A percentile compares a stretch with the other conserved stretches of the same genome.
Evolutionary conservation across 2,797 vertebrate genomes (phyloP).

Genomic region (Ispidina picta): DNA sequence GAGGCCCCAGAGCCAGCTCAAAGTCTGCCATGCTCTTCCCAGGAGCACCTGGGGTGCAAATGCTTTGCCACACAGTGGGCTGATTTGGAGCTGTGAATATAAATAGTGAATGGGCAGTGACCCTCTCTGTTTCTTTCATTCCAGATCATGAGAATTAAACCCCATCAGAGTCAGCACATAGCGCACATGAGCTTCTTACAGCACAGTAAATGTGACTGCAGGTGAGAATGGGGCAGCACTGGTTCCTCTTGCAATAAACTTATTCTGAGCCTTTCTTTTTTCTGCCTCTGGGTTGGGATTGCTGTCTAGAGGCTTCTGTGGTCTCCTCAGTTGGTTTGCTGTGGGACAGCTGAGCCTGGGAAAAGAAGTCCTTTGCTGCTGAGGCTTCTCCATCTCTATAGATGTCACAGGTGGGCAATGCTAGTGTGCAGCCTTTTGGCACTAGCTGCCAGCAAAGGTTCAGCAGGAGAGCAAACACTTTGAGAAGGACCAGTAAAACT

Average conservation of each 20-base stretch:
- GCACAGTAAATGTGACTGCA: slow-evolving; percentile 97
- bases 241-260: slow-evolving; percentile 27
- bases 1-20: neutral
- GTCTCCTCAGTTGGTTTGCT: neutral
- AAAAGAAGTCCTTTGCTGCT: neutral
- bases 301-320: neutral
- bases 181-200: slow-evolving; percentile 95
- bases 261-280: slow-evolving; percentile 5
- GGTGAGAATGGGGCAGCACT: slow-evolving; percentile 83
- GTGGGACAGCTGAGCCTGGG: neutral
- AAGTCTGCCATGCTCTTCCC: slow-evolving; percentile 22
- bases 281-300: slow-evolving; percentile 22
- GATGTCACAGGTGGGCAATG: neutral
- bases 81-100: slow-evolving; percentile 56
- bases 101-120: slow-evolving; percentile 36
- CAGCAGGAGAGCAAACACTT: neutral
- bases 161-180: slow-evolving; percentile 86
- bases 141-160: slow-evolving; percentile 95
- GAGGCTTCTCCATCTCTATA: slow-evolving; percentile 1
- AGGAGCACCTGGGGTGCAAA: slow-evolving; percentile 8
- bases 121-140: slow-evolving; percentile 70
- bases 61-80: neutral
- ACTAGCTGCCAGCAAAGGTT: neutral
- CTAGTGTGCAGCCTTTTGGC: neutral
- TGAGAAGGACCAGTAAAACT: neutral